These are phyloP conservation scores for Hyla sarda DNA, from an alignment of 2,113 vertebrate genomes.

Conservation along the genomic window DNA sequence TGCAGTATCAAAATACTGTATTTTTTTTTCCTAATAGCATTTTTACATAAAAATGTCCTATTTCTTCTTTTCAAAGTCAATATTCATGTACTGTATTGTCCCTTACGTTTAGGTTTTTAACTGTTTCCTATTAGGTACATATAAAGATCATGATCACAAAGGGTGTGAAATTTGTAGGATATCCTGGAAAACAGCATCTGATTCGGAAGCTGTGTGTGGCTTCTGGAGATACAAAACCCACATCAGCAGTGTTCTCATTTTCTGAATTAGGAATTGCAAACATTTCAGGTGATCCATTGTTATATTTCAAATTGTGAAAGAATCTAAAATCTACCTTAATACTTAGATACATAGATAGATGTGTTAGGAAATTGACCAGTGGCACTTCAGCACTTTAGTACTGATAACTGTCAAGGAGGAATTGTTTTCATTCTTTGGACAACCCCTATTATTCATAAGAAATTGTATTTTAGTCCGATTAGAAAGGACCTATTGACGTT, in stretches of 20 bases:
- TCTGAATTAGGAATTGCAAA: constrained; percentile 83
- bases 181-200: constrained; percentile 87
- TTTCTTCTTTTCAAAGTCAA: neutral
- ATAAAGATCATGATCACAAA: constrained; percentile 88
- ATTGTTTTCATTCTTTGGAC: no score
- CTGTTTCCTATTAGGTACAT: constrained; percentile 77
- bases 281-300: constrained; percentile 79
- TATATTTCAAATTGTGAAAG: neutral
- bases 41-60: neutral
- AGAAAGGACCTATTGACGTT: no score
- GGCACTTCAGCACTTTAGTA: no score
- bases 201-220: constrained; percentile 88
- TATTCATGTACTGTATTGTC: neutral
- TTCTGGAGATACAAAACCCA: constrained; percentile 83
- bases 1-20: no score
- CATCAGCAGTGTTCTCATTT: constrained; percentile 86
- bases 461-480: no score
- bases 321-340: no score
- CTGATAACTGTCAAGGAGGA: no score
- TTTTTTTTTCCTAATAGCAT: no score
- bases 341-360: no score
- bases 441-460: no score
- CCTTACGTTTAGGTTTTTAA: neutral
- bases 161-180: constrained; percentile 88
- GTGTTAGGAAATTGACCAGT: no score